These are phyloP conservation scores for Podarcis cretensis DNA, from an alignment of 2,113 vertebrate genomes.

Conservation along the genomic window DNA sequence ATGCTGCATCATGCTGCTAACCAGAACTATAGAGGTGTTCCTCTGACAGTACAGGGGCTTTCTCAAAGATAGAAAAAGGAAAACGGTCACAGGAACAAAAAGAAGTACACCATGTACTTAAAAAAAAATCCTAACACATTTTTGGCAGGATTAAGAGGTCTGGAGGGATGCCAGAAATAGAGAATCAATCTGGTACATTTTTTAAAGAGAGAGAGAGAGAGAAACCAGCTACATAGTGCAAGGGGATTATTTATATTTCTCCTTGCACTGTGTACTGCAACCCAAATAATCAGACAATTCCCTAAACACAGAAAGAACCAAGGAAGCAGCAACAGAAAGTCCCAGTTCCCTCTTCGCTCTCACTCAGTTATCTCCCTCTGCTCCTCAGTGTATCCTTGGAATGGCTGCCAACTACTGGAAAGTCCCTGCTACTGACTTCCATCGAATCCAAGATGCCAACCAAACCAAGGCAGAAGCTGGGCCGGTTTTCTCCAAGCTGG, in stretches of 20 bases:
- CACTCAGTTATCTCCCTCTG: neutral
- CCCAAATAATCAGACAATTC: neutral
- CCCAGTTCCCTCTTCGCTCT: neutral
- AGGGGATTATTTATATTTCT: neutral
- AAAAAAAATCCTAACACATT: neutral
- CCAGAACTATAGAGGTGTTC: neutral
- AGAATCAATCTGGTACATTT: neutral
- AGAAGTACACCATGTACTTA: neutral
- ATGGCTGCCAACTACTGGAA: neutral
- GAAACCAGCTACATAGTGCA: neutral
- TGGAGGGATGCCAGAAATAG: neutral
- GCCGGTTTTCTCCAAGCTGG: no score
- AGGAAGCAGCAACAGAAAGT: neutral
- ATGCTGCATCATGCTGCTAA: conserved; percentile 69
- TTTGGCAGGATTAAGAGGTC: neutral
- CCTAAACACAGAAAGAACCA: neutral
- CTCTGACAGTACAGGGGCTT: neutral
- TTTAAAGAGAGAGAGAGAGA: neutral
- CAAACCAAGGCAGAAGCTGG: neutral
- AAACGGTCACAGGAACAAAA: neutral
- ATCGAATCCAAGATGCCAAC: neutral
- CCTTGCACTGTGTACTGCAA: neutral
- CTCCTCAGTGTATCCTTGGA: neutral
- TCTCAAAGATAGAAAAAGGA: neutral
- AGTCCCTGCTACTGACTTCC: neutral